Conservation (phyloP, 2,888 invertebrate species). For the Ophion ellenae region DNA sequence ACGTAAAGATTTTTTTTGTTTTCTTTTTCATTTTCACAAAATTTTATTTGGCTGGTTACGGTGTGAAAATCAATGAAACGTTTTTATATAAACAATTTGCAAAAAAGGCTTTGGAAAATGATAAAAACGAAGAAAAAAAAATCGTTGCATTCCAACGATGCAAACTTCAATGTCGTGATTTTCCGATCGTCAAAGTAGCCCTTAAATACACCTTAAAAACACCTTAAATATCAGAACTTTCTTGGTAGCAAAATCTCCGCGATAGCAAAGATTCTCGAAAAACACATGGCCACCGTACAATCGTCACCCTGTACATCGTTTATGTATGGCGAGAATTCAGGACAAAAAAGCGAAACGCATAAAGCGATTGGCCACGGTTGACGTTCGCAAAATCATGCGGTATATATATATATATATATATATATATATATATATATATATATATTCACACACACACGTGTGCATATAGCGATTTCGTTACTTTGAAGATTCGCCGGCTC, state of each 20-base stretch:
- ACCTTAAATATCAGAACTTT: neutral
- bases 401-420: neutral
- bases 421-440: too few relatives aligned
- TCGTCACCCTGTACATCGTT: neutral
- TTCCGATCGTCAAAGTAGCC: too few relatives aligned
- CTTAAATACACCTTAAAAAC: too few relatives aligned
- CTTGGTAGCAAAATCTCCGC: neutral
- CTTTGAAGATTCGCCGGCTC: conserved; percentile 11
- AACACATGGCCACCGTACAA: neutral
- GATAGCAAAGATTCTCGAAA: neutral
- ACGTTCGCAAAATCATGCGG: conserved; percentile 52
- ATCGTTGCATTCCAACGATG: too few relatives aligned
- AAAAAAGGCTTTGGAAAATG: too few relatives aligned
- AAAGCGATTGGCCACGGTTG: conserved; percentile 53
- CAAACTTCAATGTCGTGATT: too few relatives aligned
- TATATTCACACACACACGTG: neutral
- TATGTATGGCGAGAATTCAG: neutral
- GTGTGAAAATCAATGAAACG: too few relatives aligned
- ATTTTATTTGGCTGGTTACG: too few relatives aligned
- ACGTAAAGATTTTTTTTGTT: too few relatives aligned
- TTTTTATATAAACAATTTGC: too few relatives aligned
- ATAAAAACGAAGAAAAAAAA: too few relatives aligned
- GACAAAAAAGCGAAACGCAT: conserved; percentile 13
- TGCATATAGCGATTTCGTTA: conserved; percentile 62
- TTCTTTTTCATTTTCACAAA: too few relatives aligned